These are phyloP conservation scores for Pogonocherus hispidulus DNA, from an alignment of 2,888 invertebrate genomes.

Conservation along the genomic window DNA sequence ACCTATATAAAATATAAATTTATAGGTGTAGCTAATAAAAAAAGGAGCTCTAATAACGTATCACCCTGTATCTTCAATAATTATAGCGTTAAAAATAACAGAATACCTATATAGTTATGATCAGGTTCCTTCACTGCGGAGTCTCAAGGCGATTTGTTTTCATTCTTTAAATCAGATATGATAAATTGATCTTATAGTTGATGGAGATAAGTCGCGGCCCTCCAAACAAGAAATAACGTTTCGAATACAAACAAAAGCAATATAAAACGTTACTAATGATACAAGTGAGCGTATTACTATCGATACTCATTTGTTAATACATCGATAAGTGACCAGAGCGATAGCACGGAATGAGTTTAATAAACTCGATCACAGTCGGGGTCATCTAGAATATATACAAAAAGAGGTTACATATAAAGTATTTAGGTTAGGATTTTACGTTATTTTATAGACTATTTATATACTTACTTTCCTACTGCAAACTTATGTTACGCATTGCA, in stretches of 20 bases:
- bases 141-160: conserved; percentile 33
- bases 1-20: too few species aligned
- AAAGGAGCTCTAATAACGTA: too few species aligned
- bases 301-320: conserved; percentile 55
- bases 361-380: conserved; percentile 11
- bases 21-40: too few species aligned
- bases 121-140: conserved; percentile 10
- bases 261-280: conserved; percentile 48
- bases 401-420: not conserved
- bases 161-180: conserved; percentile 38
- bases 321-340: conserved; percentile 54
- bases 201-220: conserved; percentile 38
- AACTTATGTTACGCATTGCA: too few species aligned
- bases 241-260: conserved; percentile 48
- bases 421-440: not conserved
- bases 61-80: conserved; percentile 1
- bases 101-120: not conserved
- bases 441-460: too few species aligned
- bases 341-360: conserved; percentile 34
- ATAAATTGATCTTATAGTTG: conserved; percentile 42
- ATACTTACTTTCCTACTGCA: too few species aligned
- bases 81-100: not conserved
- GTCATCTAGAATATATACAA: conserved; percentile 11
- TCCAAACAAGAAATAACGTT: conserved; percentile 36
- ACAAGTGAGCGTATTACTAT: conserved; percentile 49